Evolutionary conservation across 2,888 invertebrate genomes (phyloP).

Genomic region (Lamellibrachia columna): DNA sequence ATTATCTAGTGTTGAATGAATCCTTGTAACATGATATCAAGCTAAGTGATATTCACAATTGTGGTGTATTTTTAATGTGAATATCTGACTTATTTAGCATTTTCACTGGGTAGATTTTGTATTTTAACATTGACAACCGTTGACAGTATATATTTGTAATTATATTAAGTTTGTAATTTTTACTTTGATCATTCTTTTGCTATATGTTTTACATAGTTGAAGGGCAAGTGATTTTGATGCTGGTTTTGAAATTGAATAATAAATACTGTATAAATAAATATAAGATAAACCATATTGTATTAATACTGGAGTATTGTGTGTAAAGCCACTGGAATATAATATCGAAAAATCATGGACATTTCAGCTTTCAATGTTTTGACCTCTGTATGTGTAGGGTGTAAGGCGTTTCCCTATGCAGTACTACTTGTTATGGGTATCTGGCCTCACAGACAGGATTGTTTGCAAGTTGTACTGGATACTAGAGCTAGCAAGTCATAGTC

Average conservation of each 20-base stretch:
- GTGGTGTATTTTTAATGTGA: neutral
- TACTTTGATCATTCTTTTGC: neutral
- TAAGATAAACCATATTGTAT: neutral
- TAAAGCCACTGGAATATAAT: neutral
- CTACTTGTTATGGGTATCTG: neutral
- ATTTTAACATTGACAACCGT: neutral
- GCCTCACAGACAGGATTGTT: neutral
- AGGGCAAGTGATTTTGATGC: too few relatives aligned
- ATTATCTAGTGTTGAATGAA: slow-evolving; percentile 6
- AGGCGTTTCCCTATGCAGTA: neutral
- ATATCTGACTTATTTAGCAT: neutral
- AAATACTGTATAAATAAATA: too few relatives aligned
- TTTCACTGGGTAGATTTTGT: neutral
- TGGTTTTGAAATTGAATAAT: too few relatives aligned
- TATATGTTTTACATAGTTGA: neutral
- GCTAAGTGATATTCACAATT: neutral
- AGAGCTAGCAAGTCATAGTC: too few relatives aligned
- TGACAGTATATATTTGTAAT: too few relatives aligned
- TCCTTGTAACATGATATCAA: neutral
- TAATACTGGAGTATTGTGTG: neutral
- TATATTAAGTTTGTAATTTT: too few relatives aligned
- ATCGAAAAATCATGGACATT: neutral
- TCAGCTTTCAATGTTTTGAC: neutral
- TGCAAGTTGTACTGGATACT: too few relatives aligned
- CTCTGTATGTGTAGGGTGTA: neutral